Evolutionary conservation across 2,113 vertebrate genomes (phyloP).

Genomic region (Crotalus viridis): DNA sequence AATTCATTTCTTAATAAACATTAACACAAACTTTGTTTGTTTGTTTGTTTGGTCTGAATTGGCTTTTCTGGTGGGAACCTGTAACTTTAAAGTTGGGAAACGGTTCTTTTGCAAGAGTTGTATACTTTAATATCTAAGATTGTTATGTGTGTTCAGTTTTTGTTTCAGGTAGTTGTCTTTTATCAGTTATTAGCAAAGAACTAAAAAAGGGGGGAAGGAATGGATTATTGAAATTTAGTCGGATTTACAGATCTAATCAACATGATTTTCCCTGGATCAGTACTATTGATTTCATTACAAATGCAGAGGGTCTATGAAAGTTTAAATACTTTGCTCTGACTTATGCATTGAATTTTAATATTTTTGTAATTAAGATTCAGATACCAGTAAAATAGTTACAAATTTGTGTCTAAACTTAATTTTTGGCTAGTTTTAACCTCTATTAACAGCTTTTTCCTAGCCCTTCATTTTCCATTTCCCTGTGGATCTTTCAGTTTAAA

Average conservation of each 20-base stretch:
- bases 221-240: not conserved
- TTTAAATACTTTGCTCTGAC: not conserved
- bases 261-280: not conserved
- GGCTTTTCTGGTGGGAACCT: not conserved
- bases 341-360: not conserved
- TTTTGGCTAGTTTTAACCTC: not conserved
- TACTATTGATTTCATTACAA: not conserved
- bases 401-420: not conserved
- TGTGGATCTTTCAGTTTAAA: not conserved
- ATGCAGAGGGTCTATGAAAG: not conserved
- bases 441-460: not conserved
- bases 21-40: not conserved
- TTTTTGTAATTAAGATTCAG: not conserved
- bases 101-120: not conserved
- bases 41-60: not conserved
- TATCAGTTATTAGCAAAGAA: not conserved
- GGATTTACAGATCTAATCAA: not conserved
- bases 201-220: not conserved
- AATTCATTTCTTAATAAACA: not conserved
- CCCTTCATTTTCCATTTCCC: not conserved
- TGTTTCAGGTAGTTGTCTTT: not conserved
- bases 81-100: not conserved
- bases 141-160: not conserved
- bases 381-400: not conserved
- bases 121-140: not conserved